phyloP scores from a whole-genome alignment of 2,113 vertebrate species.

The Fregetta grallaria region DNA sequence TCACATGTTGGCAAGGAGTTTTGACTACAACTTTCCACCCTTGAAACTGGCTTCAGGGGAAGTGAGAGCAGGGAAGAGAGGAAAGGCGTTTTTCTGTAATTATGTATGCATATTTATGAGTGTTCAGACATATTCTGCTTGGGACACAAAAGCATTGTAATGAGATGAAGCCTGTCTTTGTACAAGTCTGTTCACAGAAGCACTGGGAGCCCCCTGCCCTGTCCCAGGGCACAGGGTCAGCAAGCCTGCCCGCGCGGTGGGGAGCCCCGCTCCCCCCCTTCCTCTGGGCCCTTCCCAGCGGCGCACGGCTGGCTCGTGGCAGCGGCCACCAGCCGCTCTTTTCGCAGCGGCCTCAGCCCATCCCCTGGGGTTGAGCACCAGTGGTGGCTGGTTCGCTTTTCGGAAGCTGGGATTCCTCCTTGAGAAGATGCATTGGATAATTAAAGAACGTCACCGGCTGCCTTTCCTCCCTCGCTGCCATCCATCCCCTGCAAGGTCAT shows the following conservation, averaged over 20 bases:
- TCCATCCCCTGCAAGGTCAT: neutral
- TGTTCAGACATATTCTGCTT: neutral
- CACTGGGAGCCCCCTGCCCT: neutral
- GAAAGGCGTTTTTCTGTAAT: no score
- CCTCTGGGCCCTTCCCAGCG: neutral
- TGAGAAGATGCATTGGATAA: neutral
- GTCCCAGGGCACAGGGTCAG: no score
- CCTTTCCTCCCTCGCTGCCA: neutral
- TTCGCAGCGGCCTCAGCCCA: neutral
- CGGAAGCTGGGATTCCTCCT: neutral
- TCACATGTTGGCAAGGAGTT: neutral
- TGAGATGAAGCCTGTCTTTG: neutral
- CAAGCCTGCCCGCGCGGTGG: rapidly evolving
- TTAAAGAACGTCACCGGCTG: neutral
- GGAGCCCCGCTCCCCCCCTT: neutral
- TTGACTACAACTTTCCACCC: neutral
- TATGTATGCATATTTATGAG: no score
- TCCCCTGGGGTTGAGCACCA: neutral
- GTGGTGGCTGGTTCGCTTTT: rapidly evolving
- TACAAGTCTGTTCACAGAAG: neutral
- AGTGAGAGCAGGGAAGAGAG: neutral
- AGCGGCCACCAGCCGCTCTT: neutral
- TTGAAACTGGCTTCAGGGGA: neutral
- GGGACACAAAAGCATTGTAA: no score
- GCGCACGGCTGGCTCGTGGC: neutral